Base-by-base conservation (phyloP, 2,888 invertebrate species). In the Philopedon plagiatum region DNA sequence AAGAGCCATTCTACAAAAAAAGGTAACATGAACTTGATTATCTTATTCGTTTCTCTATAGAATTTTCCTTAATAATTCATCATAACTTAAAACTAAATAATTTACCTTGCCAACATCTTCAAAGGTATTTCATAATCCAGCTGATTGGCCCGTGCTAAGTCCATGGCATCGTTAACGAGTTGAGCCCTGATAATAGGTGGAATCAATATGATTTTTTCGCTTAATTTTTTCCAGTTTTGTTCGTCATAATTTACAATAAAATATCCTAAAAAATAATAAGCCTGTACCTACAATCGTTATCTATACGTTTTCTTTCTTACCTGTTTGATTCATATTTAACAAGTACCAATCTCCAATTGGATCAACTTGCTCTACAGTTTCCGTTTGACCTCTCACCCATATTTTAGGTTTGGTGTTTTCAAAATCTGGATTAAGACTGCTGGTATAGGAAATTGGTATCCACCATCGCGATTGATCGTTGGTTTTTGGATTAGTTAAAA, bases 211-310 rank as follows among this genome's bases (percentile, higher is more conserved):
- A 90, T 89, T 2, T 89, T 86, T 34, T 85, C 83, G 11, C 77
- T 79, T 11, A 92, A 81, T 8, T 86, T 82, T 70, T 86, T 82
- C 92, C 92, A 92, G 71, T 91, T 91, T 8, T 82, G 78, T 66
- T 86, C 83, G 78, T 92, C 91, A 79, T 92, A 92, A 81, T 91
- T 91, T 15, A 91, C 91, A 23, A 90, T 87, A 80, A 88, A 91
- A 81, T 92, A 92, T 8, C 88, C 88, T 80, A 87, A 85, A 32
- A 90, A 83, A 32, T n/a, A 32, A 32, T 9, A 32, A 26, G 5
- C n/a, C n/a, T n/a, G n/a, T n/a, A n/a, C n/a, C n/a, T n/a, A n/a
- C n/a, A n/a, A n/a, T n/a, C n/a, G n/a, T n/a, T n/a, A n/a, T n/a
- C n/a, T n/a, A n/a, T n/a, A n/a, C n/a, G n/a, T n/a, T n/a, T n/a